These are phyloP conservation scores for Eilema caniola DNA, from an alignment of 2,888 invertebrate species.

Conservation along the genomic window DNA sequence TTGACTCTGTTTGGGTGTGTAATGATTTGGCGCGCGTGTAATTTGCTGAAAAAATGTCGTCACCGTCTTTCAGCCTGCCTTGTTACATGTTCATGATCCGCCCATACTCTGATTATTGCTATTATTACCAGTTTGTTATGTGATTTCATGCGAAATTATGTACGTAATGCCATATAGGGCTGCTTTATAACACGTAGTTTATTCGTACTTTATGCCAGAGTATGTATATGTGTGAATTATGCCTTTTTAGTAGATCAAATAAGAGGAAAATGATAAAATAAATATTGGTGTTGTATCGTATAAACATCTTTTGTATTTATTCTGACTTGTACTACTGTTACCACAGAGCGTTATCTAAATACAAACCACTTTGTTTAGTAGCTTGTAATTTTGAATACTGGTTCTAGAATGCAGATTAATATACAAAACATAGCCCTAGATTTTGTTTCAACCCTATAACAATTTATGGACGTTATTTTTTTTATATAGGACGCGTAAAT, in stretches of 20 bases:
- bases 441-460: too few species aligned
- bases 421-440: too few species aligned
- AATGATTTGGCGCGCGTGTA: slow-evolving; percentile 83
- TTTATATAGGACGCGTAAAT: too few species aligned
- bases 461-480: too few species aligned
- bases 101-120: slow-evolving; percentile 67
- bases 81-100: slow-evolving; percentile 64
- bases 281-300: background rate
- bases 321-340: background rate
- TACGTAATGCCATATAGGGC: slow-evolving; percentile 33
- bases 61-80: slow-evolving; percentile 61
- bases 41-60: slow-evolving; percentile 83
- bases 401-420: background rate
- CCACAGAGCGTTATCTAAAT: background rate
- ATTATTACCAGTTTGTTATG: slow-evolving; percentile 60
- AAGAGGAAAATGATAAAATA: slow-evolving; percentile 5
- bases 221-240: slow-evolving; percentile 6
- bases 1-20: slow-evolving; percentile 85
- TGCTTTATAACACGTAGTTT: slow-evolving; percentile 29
- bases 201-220: slow-evolving; percentile 29
- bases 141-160: slow-evolving; percentile 43
- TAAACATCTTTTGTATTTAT: background rate
- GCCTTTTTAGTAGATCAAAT: slow-evolving; percentile 8
- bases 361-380: too few species aligned
- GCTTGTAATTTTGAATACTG: background rate